Percentiles rank a stretch among this genome's conserved stretches.
phyloP scores from a whole-genome alignment of 2,888 invertebrate genomes.

The Drosophila percnosoma region DNA sequence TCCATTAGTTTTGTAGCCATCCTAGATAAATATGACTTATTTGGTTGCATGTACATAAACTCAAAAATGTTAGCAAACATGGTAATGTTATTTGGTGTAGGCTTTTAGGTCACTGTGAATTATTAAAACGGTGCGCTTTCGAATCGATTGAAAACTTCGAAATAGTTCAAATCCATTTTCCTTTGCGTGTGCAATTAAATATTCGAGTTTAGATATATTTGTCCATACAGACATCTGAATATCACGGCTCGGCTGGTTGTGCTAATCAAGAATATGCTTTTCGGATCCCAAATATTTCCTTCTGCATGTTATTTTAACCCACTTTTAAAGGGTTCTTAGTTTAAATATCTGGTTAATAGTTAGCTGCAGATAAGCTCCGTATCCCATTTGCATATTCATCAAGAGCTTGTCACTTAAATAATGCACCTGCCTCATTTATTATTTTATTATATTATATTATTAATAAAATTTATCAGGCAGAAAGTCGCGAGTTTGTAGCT shows the following conservation, averaged over 20 bases:
- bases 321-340: too few relatives aligned
- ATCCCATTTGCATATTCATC: neutral
- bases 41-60: neutral
- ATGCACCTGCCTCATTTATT: neutral
- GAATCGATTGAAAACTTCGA: neutral
- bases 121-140: neutral
- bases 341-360: neutral
- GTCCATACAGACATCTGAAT: neutral
- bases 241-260: too few relatives aligned
- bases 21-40: neutral
- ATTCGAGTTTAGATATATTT: neutral
- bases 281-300: too few relatives aligned
- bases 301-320: too few relatives aligned
- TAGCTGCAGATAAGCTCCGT: neutral
- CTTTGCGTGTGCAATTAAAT: neutral
- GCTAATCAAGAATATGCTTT: too few relatives aligned
- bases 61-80: neutral
- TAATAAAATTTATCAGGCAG: constrained; percentile 12
- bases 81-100: neutral
- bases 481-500: constrained; percentile 29
- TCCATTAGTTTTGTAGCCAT: neutral
- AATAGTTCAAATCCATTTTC: neutral
- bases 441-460: too few relatives aligned
- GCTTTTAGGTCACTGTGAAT: neutral
- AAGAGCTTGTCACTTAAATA: neutral